These are phyloP conservation scores for Nibea coibor DNA, from an alignment of 2,113 vertebrate species.

Conservation along the genomic window DNA sequence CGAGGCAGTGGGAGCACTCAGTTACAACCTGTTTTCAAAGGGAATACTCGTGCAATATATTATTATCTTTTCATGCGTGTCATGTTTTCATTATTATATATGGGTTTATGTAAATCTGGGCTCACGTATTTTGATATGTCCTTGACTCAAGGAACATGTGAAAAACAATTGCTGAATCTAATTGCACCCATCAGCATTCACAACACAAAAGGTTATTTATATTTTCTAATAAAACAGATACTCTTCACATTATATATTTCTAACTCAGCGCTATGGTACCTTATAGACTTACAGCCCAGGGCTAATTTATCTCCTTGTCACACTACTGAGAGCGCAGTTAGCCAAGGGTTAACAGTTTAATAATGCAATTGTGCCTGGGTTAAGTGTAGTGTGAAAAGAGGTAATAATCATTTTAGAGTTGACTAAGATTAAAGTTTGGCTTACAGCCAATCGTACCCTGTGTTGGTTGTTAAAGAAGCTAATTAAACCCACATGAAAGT, in stretches of 20 bases:
- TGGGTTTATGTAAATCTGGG: background rate
- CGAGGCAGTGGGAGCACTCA: background rate
- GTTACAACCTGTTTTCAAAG: background rate
- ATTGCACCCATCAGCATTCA: background rate
- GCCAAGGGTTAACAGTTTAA: constrained; percentile 63
- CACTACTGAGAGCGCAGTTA: constrained; percentile 32
- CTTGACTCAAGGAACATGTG: background rate
- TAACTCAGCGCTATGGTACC: background rate
- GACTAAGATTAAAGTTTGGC: constrained; percentile 75
- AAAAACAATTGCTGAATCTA: background rate
- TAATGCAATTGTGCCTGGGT: constrained; percentile 66
- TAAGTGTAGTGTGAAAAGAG: constrained; percentile 77
- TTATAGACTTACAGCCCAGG: background rate
- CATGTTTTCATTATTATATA: background rate
- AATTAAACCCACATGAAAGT: constrained; percentile 80
- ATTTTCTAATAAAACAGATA: constrained; percentile 2
- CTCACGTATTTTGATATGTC: background rate
- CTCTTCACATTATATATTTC: background rate
- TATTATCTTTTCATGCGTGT: background rate
- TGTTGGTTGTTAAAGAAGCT: constrained; percentile 76
- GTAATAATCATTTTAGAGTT: constrained; percentile 76
- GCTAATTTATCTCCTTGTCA: constrained; percentile 50
- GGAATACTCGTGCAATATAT: too few relatives aligned
- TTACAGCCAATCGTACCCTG: constrained; percentile 62
- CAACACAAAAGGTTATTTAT: background rate